Percentiles rank a stretch among this genome's conserved stretches.
phyloP scores from a whole-genome alignment of 2,797 vertebrate species.

The Phrynocephalus vlangalii region DNA sequence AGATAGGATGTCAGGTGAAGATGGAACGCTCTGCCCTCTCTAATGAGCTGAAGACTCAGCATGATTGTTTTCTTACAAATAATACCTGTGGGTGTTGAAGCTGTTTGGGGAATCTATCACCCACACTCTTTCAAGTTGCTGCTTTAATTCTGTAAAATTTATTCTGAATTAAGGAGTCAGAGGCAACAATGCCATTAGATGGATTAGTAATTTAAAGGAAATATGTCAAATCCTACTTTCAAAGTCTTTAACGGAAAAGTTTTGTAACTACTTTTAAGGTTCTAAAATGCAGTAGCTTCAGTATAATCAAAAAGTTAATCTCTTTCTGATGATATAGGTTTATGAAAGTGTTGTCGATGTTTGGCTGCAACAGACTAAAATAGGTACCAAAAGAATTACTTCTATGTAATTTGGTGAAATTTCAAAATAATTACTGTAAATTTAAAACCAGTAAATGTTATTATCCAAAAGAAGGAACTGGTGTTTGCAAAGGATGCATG shows the following conservation, averaged over 20 bases:
- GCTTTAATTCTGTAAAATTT: slow-evolving; percentile 77
- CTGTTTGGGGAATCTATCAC: slow-evolving; percentile 79
- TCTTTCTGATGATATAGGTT: too few relatives aligned
- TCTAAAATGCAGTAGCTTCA: slow-evolving; percentile 61
- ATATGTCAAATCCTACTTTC: slow-evolving; percentile 73
- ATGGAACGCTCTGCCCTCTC: slow-evolving; percentile 80
- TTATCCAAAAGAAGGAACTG: neutral
- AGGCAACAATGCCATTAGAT: slow-evolving; percentile 76
- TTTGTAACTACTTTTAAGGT: slow-evolving; percentile 64
- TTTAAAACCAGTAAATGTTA: slow-evolving; percentile 38
- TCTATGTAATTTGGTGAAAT: slow-evolving; percentile 21
- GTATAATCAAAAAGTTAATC: slow-evolving; percentile 57
- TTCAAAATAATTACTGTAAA: slow-evolving; percentile 47
- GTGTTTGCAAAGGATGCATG: slow-evolving; percentile 34
- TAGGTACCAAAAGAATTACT: too few relatives aligned
- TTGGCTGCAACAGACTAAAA: too few relatives aligned
- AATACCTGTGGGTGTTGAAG: slow-evolving; percentile 85
- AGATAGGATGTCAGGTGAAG: slow-evolving; percentile 81
- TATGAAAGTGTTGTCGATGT: too few relatives aligned
- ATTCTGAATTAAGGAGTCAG: slow-evolving; percentile 75
- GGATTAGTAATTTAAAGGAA: slow-evolving; percentile 78
- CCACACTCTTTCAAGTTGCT: slow-evolving; percentile 77
- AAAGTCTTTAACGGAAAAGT: slow-evolving; percentile 68
- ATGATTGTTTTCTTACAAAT: slow-evolving; percentile 84
- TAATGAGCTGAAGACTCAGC: slow-evolving; percentile 78